Percentiles rank a stretch among this genome's conserved stretches.
Evolutionary conservation across 1,140 invertebrate genomes (phyloP).

Genomic region (Zaprionus capensis): DNA sequence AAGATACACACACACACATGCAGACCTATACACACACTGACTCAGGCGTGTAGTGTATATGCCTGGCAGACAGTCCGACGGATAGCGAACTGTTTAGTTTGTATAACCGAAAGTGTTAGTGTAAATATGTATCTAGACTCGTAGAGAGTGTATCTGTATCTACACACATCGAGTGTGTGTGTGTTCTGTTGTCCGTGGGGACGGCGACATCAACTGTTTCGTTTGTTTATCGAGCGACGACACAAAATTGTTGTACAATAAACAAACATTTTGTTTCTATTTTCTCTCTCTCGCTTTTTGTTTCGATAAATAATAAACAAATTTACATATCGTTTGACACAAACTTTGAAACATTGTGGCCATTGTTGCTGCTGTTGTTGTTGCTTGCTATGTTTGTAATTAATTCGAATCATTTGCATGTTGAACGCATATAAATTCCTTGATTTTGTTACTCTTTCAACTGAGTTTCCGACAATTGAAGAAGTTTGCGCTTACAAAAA

Average conservation of each 20-base stretch:
- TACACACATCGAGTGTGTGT: conserved; percentile 34
- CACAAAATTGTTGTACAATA: conserved; percentile 77
- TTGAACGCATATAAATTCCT: conserved; percentile 57
- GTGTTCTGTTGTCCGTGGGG: conserved; percentile 65
- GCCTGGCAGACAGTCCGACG: conserved; percentile 23
- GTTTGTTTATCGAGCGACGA: conserved; percentile 78
- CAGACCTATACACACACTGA: background rate
- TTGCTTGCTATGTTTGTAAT: conserved; percentile 31
- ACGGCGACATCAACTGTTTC: conserved; percentile 51
- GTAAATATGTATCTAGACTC: conserved; percentile 11
- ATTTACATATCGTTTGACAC: conserved; percentile 78
- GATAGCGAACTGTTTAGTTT: conserved; percentile 49
- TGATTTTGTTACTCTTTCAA: conserved; percentile 45
- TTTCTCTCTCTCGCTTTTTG: conserved; percentile 34
- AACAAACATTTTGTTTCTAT: conserved; percentile 75
- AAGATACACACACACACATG: conserved; percentile 62
- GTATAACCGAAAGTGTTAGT: conserved; percentile 29
- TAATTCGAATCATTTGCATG: conserved; percentile 57
- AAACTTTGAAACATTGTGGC: conserved; percentile 73
- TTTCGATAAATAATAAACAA: conserved; percentile 75
- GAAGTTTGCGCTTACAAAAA: conserved; percentile 17
- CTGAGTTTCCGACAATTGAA: conserved; percentile 18
- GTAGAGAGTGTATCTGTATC: conserved; percentile 12
- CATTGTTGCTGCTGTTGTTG: conserved; percentile 23
- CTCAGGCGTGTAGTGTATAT: background rate